Evolutionary conservation across 2,888 invertebrate species (phyloP).

Genomic region (Morpho achilles): DNA sequence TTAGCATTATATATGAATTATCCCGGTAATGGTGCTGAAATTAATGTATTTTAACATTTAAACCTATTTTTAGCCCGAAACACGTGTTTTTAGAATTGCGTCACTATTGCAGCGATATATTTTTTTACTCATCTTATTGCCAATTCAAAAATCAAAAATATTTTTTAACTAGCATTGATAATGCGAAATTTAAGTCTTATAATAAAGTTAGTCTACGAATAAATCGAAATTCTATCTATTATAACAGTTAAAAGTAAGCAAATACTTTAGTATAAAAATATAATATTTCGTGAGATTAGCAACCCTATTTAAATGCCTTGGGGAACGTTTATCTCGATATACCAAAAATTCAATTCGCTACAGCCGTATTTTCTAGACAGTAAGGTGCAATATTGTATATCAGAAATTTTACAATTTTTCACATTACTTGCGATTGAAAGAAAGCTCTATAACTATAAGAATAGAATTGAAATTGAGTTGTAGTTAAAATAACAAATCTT

Average conservation of each 20-base stretch:
- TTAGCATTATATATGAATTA: no score
- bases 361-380: conserved; percentile 20
- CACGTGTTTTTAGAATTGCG: no score
- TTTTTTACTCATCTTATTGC: no score
- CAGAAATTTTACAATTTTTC: not conserved
- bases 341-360: conserved; percentile 3
- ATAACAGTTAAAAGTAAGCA: not conserved
- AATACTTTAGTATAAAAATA: not conserved
- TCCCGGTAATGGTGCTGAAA: no score
- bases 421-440: not conserved
- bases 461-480: conserved; percentile 1
- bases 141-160: no score
- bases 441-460: not conserved
- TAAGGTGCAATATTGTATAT: conserved; percentile 30
- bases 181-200: no score
- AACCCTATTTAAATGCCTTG: conserved; percentile 5
- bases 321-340: conserved; percentile 10
- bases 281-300: not conserved
- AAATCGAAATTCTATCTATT: not conserved
- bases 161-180: no score
- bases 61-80: no score
- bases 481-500: not conserved
- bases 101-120: no score
- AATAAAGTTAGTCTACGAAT: no score
- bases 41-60: no score